These are phyloP conservation scores for Chlorodrepanis virens DNA, from an alignment of 2,113 vertebrate species.

Conservation along the genomic window DNA sequence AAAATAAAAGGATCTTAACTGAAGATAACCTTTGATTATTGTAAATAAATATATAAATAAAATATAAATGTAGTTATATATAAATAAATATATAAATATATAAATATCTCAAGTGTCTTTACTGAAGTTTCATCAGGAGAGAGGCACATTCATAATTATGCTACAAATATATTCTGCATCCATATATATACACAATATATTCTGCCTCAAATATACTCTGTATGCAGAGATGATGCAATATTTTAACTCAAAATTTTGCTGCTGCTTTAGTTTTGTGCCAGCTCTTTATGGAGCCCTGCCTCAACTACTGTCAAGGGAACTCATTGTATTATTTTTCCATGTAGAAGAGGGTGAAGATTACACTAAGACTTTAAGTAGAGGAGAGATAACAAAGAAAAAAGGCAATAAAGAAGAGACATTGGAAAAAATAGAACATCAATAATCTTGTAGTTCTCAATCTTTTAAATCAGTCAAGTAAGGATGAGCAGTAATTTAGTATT, in stretches of 20 bases:
- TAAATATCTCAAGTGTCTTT: neutral
- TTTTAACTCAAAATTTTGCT: conserved; percentile 5
- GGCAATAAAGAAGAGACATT: neutral
- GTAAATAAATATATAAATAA: neutral
- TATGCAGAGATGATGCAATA: neutral
- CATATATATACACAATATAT: neutral
- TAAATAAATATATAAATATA: too few relatives aligned
- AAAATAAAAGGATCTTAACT: neutral
- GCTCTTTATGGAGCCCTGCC: neutral
- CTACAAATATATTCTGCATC: neutral
- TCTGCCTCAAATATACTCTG: neutral
- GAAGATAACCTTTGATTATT: neutral
- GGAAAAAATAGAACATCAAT: neutral
- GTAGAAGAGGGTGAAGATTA: conserved; percentile 17
- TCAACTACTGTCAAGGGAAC: conserved; percentile 4
- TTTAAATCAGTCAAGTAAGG: conserved; percentile 20
- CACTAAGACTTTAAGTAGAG: conserved; percentile 33
- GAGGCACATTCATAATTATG: neutral
- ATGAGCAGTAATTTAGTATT: neutral
- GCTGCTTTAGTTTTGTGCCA: conserved; percentile 3
- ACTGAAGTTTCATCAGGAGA: neutral
- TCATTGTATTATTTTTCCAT: conserved; percentile 10
- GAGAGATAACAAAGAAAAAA: conserved; percentile 16
- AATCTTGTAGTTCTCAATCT: conserved; percentile 5
- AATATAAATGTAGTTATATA: too few relatives aligned